Evolutionary conservation across 1,140 invertebrate species (phyloP).

Genomic region (Ooceraea biroi): DNA sequence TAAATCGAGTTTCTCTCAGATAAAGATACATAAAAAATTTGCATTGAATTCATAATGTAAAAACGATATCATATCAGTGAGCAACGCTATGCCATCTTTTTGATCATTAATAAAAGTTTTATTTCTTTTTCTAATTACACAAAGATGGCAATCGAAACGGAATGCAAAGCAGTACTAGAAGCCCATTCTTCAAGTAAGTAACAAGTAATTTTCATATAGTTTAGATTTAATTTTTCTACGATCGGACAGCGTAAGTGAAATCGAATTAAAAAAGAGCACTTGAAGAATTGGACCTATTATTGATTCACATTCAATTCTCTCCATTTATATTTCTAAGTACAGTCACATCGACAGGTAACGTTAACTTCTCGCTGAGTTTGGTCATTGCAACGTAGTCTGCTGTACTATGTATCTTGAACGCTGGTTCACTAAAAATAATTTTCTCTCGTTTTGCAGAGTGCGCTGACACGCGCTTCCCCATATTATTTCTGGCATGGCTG

Average conservation of each 20-base stretch:
- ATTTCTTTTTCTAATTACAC: background rate
- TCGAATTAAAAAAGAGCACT: background rate
- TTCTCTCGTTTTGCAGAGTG: constrained; percentile 77
- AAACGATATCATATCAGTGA: background rate
- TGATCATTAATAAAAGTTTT: constrained; percentile 15
- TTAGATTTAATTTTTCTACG: background rate
- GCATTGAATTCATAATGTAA: constrained; percentile 5
- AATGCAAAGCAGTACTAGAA: background rate
- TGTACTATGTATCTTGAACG: constrained; percentile 25
- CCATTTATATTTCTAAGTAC: background rate
- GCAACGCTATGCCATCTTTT: constrained; percentile 11
- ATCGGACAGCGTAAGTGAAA: background rate
- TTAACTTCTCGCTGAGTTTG: background rate
- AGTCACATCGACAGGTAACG: background rate
- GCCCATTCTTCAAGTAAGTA: constrained; percentile 16
- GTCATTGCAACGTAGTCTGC: background rate
- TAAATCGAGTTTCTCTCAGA: background rate
- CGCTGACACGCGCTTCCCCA: constrained; percentile 78
- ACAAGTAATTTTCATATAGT: background rate
- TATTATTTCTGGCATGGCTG: constrained; percentile 81
- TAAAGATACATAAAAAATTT: constrained; percentile 12
- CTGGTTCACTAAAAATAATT: constrained; percentile 74
- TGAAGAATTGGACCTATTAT: constrained; percentile 17
- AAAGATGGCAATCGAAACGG: background rate
- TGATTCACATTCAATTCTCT: constrained; percentile 12